Evolutionary conservation across 1,140 invertebrate species (phyloP).

Genomic region (Ladona fulva): DNA sequence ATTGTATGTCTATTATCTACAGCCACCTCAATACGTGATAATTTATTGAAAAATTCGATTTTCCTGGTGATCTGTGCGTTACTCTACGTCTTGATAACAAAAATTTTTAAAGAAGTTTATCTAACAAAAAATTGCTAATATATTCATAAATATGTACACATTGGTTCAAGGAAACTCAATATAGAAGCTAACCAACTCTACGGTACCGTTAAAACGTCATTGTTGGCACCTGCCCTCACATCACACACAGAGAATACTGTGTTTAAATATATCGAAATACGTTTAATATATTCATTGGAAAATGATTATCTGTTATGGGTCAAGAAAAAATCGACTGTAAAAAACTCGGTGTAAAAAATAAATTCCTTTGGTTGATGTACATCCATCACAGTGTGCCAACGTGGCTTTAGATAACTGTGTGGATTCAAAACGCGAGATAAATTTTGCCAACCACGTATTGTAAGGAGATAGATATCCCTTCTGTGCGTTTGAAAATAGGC

Average conservation of each 20-base stretch:
- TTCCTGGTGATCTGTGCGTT: not conserved
- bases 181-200: not conserved
- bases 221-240: constrained; percentile 6
- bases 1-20: not conserved
- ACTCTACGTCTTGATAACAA: not conserved
- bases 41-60: not conserved
- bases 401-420: not conserved
- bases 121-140: not conserved
- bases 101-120: not conserved
- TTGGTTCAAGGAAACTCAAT: not conserved
- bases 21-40: not conserved
- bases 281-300: constrained; percentile 4
- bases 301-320: constrained; percentile 7
- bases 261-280: constrained; percentile 7
- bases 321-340: constrained; percentile 7
- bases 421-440: not conserved
- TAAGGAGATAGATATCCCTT: constrained; percentile 5
- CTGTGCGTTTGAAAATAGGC: constrained; percentile 8
- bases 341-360: constrained; percentile 10
- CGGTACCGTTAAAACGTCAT: not conserved
- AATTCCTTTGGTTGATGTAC: not conserved
- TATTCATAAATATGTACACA: not conserved
- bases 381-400: not conserved
- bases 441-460: not conserved
- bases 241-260: constrained; percentile 9